Conservation (phyloP, 2,797 vertebrate genomes). For the Gambusia yucatana region DNA sequence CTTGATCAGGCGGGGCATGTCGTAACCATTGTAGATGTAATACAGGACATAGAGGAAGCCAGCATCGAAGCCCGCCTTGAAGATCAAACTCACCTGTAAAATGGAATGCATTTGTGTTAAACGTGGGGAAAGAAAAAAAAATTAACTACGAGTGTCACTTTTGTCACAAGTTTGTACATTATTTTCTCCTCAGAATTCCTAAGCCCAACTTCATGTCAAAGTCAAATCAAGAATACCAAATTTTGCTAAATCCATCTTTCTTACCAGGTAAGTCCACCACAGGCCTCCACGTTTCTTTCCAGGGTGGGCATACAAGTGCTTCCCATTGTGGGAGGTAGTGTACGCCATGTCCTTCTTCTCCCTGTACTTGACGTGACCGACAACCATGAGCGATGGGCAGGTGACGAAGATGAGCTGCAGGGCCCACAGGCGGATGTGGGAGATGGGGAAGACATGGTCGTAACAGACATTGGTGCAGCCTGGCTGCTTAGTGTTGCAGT, state of each 20-base stretch:
- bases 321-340: conserved; percentile 34
- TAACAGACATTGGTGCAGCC: conserved; percentile 92
- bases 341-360: conserved; percentile 81
- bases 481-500: conserved; percentile 90
- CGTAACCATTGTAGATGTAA: conserved; percentile 82
- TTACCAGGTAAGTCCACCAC: conserved; percentile 93
- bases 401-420: conserved; percentile 98
- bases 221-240: neutral
- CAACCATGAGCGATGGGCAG: conserved; percentile 91
- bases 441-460: conserved; percentile 91
- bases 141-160: neutral
- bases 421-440: conserved; percentile 96
- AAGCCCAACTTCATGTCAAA: neutral
- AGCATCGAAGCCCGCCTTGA: conserved; percentile 85
- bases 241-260: neutral
- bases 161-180: neutral
- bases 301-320: conserved; percentile 77
- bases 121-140: neutral
- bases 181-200: conserved; percentile 2
- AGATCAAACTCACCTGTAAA: conserved; percentile 81
- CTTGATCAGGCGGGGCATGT: conserved; percentile 85
- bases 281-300: conserved; percentile 89
- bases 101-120: conserved; percentile 22
- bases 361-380: conserved; percentile 91
- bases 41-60: conserved; percentile 90